A percentile compares a stretch with the other conserved stretches of the same genome.
Evolutionary conservation across 1,140 invertebrate species (phyloP).

Genomic region (Aphidius gifuensis): DNA sequence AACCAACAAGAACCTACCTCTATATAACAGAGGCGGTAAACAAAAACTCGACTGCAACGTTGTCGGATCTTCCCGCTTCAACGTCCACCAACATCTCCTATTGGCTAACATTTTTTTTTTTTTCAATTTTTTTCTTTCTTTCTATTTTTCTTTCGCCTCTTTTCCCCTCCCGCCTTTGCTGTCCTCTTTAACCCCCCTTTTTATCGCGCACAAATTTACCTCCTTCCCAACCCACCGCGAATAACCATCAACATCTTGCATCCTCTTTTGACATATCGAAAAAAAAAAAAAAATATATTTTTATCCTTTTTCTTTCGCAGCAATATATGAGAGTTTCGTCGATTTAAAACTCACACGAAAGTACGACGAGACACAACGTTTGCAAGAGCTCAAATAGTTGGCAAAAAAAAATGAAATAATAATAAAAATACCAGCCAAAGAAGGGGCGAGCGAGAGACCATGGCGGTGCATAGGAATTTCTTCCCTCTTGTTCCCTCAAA

Average conservation of each 20-base stretch:
- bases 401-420: conserved; percentile 20
- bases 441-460: conserved; percentile 1
- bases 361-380: conserved; percentile 15
- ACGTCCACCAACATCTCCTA: conserved; percentile 36
- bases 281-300: too few species aligned
- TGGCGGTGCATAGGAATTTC: conserved; percentile 39
- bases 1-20: background rate
- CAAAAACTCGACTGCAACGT: conserved; percentile 46
- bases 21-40: conserved; percentile 36
- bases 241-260: conserved; percentile 4
- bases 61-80: conserved; percentile 46
- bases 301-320: background rate
- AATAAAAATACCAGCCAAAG: conserved; percentile 11
- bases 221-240: conserved; percentile 11
- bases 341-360: background rate
- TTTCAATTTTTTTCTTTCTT: too few species aligned
- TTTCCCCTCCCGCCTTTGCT: conserved; percentile 15
- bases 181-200: background rate
- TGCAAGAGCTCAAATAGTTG: conserved; percentile 16
- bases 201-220: background rate
- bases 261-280: too few species aligned
- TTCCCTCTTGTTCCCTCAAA: conserved; percentile 15
- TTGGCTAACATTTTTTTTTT: conserved; percentile 41
- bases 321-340: conserved; percentile 3
- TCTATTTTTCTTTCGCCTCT: conserved; percentile 29